phyloP scores from a whole-genome alignment of 2,113 vertebrate species.

The Hassar affinis region DNA sequence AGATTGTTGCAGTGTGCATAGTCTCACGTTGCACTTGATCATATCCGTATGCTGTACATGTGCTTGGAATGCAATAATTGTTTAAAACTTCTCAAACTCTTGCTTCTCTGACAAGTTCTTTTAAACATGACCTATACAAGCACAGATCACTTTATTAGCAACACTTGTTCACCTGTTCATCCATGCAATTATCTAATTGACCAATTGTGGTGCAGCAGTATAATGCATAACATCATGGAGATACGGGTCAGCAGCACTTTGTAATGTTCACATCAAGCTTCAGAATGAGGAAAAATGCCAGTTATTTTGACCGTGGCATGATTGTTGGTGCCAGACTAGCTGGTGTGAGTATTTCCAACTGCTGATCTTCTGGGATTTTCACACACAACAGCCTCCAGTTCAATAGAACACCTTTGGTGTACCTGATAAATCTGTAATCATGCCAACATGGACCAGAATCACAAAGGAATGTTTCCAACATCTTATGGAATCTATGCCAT shows the following conservation, averaged over 20 bases:
- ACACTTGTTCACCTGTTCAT: not conserved
- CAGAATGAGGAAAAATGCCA: not conserved
- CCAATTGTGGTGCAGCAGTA: not conserved
- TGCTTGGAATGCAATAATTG: not conserved
- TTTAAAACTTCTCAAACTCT: not conserved
- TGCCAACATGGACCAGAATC: not conserved
- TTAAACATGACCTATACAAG: not conserved
- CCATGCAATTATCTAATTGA: not conserved
- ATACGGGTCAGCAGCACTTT: not conserved
- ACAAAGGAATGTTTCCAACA: not conserved
- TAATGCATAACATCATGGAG: not conserved
- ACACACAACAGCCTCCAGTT: not conserved
- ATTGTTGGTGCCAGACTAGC: not conserved
- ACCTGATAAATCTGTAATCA: not conserved
- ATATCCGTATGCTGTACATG: not conserved
- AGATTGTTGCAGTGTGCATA: too few species aligned
- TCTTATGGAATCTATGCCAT: not conserved
- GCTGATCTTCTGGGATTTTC: not conserved
- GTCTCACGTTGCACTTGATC: too few species aligned
- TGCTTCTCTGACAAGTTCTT: not conserved
- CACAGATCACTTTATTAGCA: not conserved
- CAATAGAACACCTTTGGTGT: not conserved
- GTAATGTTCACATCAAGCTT: not conserved
- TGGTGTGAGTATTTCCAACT: not conserved
- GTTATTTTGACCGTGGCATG: not conserved